Evolutionary conservation across 2,113 vertebrate species (phyloP).

Genomic region (Cinclus mexicanus): DNA sequence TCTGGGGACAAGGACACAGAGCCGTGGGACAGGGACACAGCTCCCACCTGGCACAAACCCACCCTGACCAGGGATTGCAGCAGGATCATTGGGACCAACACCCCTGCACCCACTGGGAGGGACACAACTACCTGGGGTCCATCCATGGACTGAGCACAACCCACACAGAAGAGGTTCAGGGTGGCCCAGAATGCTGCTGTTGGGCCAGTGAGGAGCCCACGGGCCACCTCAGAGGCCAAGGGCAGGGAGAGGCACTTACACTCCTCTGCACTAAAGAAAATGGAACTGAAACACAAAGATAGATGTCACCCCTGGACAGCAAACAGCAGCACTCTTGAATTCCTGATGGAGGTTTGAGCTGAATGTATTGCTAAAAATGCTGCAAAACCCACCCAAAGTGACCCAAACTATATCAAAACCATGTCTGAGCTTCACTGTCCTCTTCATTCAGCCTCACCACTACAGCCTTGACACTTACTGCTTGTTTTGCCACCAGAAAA

Average conservation of each 20-base stretch:
- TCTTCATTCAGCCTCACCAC: not conserved
- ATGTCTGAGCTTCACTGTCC: not conserved
- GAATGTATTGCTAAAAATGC: not conserved
- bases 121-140: fast-evolving
- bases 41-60: not conserved
- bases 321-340: too few relatives aligned
- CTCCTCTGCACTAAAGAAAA: not conserved
- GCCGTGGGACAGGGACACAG: not conserved
- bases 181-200: not conserved
- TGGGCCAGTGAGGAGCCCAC: not conserved
- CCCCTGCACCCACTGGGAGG: not conserved
- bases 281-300: not conserved
- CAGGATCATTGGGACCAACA: fast-evolving
- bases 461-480: not conserved
- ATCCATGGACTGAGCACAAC: not conserved
- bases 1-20: conserved; percentile 73
- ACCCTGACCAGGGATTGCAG: fast-evolving
- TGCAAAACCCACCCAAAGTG: not conserved
- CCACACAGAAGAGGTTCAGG: not conserved
- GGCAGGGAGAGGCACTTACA: not conserved
- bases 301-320: fast-evolving
- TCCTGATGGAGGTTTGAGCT: not conserved
- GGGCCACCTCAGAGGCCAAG: not conserved
- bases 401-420: not conserved
- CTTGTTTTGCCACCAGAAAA: not conserved